Conservation (phyloP, 1,140 invertebrate genomes). For the Hetaerina americana region DNA sequence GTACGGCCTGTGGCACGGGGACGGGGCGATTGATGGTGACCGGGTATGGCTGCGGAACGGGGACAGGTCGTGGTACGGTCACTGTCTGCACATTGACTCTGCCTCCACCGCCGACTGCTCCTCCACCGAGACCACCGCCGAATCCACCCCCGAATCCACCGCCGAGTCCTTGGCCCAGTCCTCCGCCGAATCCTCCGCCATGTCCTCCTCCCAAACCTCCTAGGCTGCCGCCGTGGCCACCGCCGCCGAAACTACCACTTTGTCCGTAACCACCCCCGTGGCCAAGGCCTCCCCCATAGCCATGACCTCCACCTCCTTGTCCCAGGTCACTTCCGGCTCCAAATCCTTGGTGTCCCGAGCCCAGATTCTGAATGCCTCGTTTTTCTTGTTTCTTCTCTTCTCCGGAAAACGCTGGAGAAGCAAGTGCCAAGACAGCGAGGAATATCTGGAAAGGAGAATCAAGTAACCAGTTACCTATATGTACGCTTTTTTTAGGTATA, state of each 20-base stretch:
- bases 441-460: neutral
- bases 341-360: slow-evolving; percentile 42
- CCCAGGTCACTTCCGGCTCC: slow-evolving; percentile 21
- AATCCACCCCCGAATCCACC: slow-evolving; percentile 12
- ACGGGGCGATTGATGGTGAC: too few relatives aligned
- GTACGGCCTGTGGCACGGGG: neutral
- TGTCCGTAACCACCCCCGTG: neutral
- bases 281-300: slow-evolving; percentile 24
- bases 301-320: slow-evolving; percentile 38
- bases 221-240: slow-evolving; percentile 26
- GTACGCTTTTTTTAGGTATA: too few relatives aligned
- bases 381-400: slow-evolving; percentile 49
- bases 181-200: slow-evolving; percentile 21
- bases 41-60: slow-evolving; percentile 1
- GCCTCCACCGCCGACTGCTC: too few relatives aligned
- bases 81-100: too few relatives aligned
- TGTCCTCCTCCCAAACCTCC: slow-evolving; percentile 27
- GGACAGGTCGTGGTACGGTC: too few relatives aligned
- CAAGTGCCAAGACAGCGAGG: slow-evolving; percentile 1
- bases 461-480: neutral
- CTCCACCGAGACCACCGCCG: slow-evolving; percentile 6
- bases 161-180: slow-evolving; percentile 30
- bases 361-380: slow-evolving; percentile 40
- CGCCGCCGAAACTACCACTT: slow-evolving; percentile 31
- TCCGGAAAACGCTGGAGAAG: slow-evolving; percentile 20